Evolutionary conservation across 2,888 invertebrate species (phyloP).

Genomic region (Yponomeuta sedellus): DNA sequence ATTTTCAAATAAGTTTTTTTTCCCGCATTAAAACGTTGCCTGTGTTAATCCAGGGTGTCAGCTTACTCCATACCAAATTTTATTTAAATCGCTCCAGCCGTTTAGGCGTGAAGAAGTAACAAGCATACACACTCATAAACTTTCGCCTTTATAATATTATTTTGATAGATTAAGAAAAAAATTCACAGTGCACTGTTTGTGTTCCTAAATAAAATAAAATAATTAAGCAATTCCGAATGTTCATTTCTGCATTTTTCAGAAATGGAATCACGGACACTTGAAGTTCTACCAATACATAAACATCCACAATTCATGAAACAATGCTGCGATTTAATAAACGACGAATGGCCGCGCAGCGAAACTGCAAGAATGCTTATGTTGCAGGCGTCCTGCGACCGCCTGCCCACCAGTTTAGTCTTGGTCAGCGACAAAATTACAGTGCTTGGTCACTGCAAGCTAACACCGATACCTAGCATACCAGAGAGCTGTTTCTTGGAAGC

Average conservation of each 20-base stretch:
- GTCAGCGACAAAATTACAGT: constrained; percentile 74
- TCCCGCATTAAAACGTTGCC: no score
- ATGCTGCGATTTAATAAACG: constrained; percentile 86
- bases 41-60: no score
- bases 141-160: no score
- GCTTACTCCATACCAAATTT: no score
- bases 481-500: constrained; percentile 88
- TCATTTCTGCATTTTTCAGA: constrained; percentile 2
- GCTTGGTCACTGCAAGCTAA: constrained; percentile 88
- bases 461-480: constrained; percentile 81
- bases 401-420: constrained; percentile 84
- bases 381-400: constrained; percentile 81
- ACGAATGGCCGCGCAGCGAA: constrained; percentile 91
- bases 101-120: no score
- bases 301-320: constrained; percentile 82
- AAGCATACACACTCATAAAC: no score
- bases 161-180: no score
- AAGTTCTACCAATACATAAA: constrained; percentile 83
- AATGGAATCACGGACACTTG: constrained; percentile 48
- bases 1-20: no score
- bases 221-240: no score
- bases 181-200: no score
- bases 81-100: no score
- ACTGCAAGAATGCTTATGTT: constrained; percentile 86
- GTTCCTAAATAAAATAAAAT: no score